phyloP scores from a whole-genome alignment of 2,888 invertebrate species.

The Julus scandinavius region DNA sequence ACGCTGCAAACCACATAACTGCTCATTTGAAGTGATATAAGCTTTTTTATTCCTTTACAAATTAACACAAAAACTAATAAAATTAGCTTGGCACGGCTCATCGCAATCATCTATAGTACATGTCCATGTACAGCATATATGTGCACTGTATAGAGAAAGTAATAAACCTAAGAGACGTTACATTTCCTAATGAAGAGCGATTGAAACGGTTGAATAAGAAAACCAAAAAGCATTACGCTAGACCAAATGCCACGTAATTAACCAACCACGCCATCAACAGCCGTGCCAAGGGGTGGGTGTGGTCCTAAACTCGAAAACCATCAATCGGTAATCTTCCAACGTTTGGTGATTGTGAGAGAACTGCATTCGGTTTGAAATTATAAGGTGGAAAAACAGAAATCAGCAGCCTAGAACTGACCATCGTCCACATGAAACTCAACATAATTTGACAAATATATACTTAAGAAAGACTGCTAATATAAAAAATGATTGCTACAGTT shows the following conservation, averaged over 20 bases:
- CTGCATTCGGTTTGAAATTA: not conserved
- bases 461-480: too few relatives aligned
- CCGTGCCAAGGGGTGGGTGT: conserved; percentile 25
- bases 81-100: conserved; percentile 3
- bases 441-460: too few relatives aligned
- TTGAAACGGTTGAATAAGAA: conserved; percentile 33
- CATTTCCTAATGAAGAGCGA: conserved; percentile 29
- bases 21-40: not conserved
- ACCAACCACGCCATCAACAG: not conserved
- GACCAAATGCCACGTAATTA: conserved; percentile 8
- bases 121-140: not conserved
- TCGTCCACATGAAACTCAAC: too few relatives aligned
- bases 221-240: not conserved
- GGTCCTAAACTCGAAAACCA: not conserved
- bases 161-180: conserved; percentile 1
- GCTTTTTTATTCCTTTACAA: conserved; percentile 29
- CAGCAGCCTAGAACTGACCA: too few relatives aligned
- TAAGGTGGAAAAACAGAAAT: not conserved
- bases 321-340: not conserved
- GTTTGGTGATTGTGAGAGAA: not conserved
- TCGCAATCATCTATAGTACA: not conserved
- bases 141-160: not conserved
- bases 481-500: too few relatives aligned
- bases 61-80: not conserved
- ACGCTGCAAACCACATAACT: not conserved